Base-by-base conservation (phyloP, 2,113 vertebrate species). In the Pampusana beccarii region DNA sequence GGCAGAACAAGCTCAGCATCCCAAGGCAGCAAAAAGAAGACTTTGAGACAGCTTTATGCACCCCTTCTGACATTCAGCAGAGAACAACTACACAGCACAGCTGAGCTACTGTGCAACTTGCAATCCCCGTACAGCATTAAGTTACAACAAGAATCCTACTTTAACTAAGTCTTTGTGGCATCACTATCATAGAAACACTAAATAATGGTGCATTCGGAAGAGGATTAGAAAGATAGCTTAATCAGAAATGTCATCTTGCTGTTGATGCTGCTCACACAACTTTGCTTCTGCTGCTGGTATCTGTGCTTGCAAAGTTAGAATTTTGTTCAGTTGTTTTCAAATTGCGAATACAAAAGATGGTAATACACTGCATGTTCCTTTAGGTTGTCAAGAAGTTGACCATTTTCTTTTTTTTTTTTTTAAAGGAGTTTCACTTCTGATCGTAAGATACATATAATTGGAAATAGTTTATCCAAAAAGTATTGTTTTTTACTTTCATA, bases 101-200 rank as follows among this genome's bases (percentile, higher is more conserved):
- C 42, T 34, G 21, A 90, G 36, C 40, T 82, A 31, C 38, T 10
- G 25, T 15, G 33, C 42, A 74, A 66, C 53, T 21, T 65, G 54
- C 0, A 0, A 66, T 50, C 28, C 34, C 72, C 3, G 2, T 4
- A 11, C 36, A 58, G 24, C 34, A 82, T 1, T 0, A 82, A 82
- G 13, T 50, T 64, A 50, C 54, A 72, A 26, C 1, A 69, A 62
- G n/a, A 86, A 72, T 62, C 19, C 33, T 21, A 56, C 15, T 33
- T 71, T 57, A 88, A 48, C 36, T 29, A 60, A 65, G 73, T 18
- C 67, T 80, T 34, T 0, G 10, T 26, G 31, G 29, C 56, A 66
- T 16, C 54, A 62, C 18, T 1, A 0, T 23, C 78, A 80, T 0
- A 88, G 20, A 51, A 88, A 48, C 61, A 58, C 36, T 50, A 89